These are phyloP conservation scores for Cuculus canorus DNA, from an alignment of 2,797 vertebrate species.

Conservation along the genomic window DNA sequence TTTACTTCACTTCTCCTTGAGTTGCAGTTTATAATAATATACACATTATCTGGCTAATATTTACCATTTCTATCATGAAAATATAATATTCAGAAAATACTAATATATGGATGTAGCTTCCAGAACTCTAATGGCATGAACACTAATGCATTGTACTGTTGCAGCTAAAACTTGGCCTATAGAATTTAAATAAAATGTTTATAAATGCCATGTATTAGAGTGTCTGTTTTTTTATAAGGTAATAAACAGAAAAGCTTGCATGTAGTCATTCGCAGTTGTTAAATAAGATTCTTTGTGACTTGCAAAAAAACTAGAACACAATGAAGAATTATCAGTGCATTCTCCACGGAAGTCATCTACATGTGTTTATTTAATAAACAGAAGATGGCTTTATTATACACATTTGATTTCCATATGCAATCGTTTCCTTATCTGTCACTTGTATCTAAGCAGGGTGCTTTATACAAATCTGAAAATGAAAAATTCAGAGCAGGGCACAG, in stretches of 20 bases:
- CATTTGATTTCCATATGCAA: slow-evolving; percentile 83
- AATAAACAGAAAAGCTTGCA: slow-evolving; percentile 62
- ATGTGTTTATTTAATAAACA: slow-evolving; percentile 88
- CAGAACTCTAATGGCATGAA: not conserved
- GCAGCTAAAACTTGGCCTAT: not conserved
- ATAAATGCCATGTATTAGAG: slow-evolving; percentile 36
- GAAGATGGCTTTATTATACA: slow-evolving; percentile 86
- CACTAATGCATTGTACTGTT: not conserved
- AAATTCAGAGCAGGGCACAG: slow-evolving; percentile 80
- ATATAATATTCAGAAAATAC: slow-evolving; percentile 26
- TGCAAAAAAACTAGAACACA: slow-evolving; percentile 73
- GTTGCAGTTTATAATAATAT: not conserved
- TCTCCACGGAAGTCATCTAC: slow-evolving; percentile 78
- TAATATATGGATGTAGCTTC: not conserved
- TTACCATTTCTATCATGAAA: slow-evolving; percentile 14
- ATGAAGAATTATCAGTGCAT: slow-evolving; percentile 80
- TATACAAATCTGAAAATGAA: slow-evolving; percentile 89
- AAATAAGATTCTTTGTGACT: slow-evolving; percentile 84
- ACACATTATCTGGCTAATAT: not conserved
- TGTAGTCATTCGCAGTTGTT: slow-evolving; percentile 70
- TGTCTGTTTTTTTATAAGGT: slow-evolving; percentile 34
- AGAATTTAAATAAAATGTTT: slow-evolving; percentile 37
- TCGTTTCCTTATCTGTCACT: slow-evolving; percentile 81
- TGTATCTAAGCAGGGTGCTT: slow-evolving; percentile 84
- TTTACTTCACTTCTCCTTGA: not conserved